phyloP scores from a whole-genome alignment of 2,113 vertebrate species.

The Damaliscus lunatus region DNA sequence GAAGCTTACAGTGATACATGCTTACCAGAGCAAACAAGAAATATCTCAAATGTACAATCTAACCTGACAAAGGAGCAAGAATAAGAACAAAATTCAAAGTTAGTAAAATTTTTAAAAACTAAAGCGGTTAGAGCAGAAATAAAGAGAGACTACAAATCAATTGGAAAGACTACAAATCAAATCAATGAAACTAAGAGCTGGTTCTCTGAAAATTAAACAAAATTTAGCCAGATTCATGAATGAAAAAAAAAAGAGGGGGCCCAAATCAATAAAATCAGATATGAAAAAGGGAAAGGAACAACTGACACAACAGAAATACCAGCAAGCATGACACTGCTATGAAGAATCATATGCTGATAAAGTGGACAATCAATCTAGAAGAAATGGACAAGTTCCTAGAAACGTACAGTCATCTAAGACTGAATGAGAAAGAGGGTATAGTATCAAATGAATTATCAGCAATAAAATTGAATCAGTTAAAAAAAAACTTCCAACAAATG shows the following conservation, averaged over 20 bases:
- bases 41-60: neutral
- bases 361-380: neutral
- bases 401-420: accelerated
- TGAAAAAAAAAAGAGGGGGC: neutral
- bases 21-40: neutral
- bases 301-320: neutral
- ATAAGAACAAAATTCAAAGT: neutral
- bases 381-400: neutral
- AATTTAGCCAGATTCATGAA: neutral
- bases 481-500: neutral
- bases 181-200: neutral
- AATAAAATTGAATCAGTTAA: neutral
- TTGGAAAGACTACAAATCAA: neutral
- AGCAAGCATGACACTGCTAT: neutral
- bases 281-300: neutral
- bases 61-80: neutral
- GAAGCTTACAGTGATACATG: neutral
- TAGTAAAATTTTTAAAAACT: neutral
- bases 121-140: neutral
- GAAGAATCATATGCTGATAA: neutral
- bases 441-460: neutral
- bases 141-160: neutral
- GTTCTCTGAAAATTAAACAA: neutral
- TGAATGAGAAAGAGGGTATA: neutral
- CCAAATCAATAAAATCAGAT: neutral